phyloP scores from a whole-genome alignment of 1,140 invertebrate genomes.

The Pentalonia nigronervosa region DNA sequence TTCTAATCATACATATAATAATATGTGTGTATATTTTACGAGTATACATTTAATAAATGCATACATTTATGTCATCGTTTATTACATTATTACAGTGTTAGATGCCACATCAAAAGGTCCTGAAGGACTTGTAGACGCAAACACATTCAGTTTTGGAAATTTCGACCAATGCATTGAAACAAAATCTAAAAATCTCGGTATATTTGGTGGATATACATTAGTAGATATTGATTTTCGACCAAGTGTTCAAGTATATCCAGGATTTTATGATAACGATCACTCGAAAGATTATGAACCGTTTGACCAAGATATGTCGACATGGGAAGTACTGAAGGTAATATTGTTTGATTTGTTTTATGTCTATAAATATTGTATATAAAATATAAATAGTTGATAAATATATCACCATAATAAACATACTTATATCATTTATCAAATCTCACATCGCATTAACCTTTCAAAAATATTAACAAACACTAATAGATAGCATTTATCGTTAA shows the following conservation, averaged over 20 bases:
- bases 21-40: too few species aligned
- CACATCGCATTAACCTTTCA: too few species aligned
- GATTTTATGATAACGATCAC: constrained; percentile 11
- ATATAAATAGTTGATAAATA: too few species aligned
- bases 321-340: constrained; percentile 26
- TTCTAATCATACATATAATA: too few species aligned
- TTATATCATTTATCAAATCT: too few species aligned
- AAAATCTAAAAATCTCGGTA: constrained; percentile 15
- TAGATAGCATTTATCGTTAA: too few species aligned
- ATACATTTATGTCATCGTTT: background rate
- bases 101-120: constrained; percentile 51
- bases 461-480: too few species aligned
- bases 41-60: too few species aligned
- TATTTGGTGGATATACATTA: constrained; percentile 31
- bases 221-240: constrained; percentile 49
- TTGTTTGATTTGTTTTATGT: background rate
- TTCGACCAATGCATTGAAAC: constrained; percentile 24
- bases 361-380: too few species aligned
- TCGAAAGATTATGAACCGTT: background rate
- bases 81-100: constrained; percentile 23
- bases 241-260: background rate
- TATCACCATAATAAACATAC: too few species aligned
- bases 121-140: constrained; percentile 32
- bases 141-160: constrained; percentile 47
- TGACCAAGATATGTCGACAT: background rate